Evolutionary conservation across 2,113 vertebrate species (phyloP), one percentile per base, ranked within the genome.

Genomic region (Chloebia gouldiae): DNA sequence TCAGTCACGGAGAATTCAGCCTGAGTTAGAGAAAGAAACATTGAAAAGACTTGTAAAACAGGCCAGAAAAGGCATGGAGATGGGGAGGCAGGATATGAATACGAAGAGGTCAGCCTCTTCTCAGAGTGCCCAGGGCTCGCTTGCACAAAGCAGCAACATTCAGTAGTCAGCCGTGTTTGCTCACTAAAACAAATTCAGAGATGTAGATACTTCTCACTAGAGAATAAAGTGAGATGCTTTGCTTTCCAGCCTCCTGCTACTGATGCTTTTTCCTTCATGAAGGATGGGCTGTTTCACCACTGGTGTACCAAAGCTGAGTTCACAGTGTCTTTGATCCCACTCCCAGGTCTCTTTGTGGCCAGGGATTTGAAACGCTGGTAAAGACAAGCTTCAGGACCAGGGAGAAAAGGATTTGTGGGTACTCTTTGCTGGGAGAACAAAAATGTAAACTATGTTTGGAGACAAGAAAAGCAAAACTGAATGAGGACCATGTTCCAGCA

Each of bases 1-100:
- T 91, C 65, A 56, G 66, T 95, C 76, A 65, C 50, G 37, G 91
- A 92, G 85, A 96, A 97, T 96, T 96, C 95, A 92, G 86, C 51
- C 88, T 35, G 18, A 50, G 75, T 53, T 88, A 73, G 63, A 94
- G 91, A 90, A 96, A 72, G n/a, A 37, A 92, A 70, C 53, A 30
- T 50, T 92, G 63, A 94, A 82, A 84, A 78, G 72, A 47, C 59
- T 15, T 76, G 93, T 91, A 91, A 96, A 95, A 54, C 60, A 93
- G 70, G 49, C 73, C 70, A 93, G 88, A 76, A 92, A 70, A 90
- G 45, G 81, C 91, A 79, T 3, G 17, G 88, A 76, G 61, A 65
- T 89, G 91, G 89, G 59, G 76, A 94, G 76, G 63, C 66, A 78
- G 71, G 69, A 71, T 64, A 47, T 83, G 82, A 81, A 88, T 85